Percentiles rank a stretch among this genome's conserved stretches.
Conservation (phyloP, 2,888 invertebrate species). For the Caenorhabditis drosophilae region DNA sequence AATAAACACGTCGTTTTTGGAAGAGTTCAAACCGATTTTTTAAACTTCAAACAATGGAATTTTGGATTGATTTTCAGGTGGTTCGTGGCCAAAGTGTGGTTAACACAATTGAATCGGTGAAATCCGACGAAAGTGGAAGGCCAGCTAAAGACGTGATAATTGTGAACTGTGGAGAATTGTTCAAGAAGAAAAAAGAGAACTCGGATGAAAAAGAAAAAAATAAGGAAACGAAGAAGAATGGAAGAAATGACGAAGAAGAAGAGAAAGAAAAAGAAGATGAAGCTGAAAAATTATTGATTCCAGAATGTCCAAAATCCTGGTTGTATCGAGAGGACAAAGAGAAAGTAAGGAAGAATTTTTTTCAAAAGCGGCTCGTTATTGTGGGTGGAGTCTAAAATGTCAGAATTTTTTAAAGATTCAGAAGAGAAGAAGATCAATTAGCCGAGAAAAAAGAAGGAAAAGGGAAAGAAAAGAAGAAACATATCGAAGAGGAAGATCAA, state of each 20-base stretch:
- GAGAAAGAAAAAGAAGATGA: conserved; percentile 3
- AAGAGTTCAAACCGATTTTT: conserved; percentile 74
- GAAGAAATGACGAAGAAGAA: not conserved
- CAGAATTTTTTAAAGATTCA: not conserved
- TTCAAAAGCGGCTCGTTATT: too few species aligned
- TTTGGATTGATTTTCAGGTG: conserved; percentile 76
- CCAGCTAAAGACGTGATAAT: conserved; percentile 89
- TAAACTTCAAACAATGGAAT: not conserved
- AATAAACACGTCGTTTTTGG: conserved; percentile 98
- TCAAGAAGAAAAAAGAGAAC: conserved; percentile 23
- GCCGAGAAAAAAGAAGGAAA: not conserved
- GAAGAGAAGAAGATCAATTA: not conserved
- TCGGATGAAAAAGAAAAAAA: conserved; percentile 4
- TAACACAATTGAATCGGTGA: conserved; percentile 85
- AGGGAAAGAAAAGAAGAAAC: not conserved
- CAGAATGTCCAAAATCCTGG: conserved; percentile 26
- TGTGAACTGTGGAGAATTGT: conserved; percentile 87
- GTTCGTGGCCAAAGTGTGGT: conserved; percentile 86
- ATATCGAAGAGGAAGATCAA: not conserved
- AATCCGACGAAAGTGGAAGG: conserved; percentile 76
- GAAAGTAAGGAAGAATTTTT: too few species aligned
- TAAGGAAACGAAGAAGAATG: not conserved
- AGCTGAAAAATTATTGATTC: conserved; percentile 1
- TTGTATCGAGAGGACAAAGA: conserved; percentile 11
- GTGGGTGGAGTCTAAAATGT: not conserved